Conservation (phyloP, 2,888 invertebrate genomes). For the Aromia moschata region DNA sequence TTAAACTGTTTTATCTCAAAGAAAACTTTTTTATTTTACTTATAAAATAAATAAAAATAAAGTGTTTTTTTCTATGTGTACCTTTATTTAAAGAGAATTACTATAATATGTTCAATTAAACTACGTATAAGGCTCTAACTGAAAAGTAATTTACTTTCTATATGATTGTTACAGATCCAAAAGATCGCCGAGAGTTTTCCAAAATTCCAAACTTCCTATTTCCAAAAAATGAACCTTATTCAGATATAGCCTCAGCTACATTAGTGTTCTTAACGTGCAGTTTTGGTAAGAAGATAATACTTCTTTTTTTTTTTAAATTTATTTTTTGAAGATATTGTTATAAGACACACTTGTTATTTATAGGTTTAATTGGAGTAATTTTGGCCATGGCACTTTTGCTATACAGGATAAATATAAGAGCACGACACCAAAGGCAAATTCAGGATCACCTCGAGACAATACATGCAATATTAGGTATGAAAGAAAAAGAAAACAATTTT, state of each 20-base stretch:
- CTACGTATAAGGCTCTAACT: too few species aligned
- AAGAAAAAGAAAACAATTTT: too few species aligned
- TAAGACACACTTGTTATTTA: constrained; percentile 33
- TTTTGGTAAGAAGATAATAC: constrained; percentile 59
- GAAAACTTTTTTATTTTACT: too few species aligned
- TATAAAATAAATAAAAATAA: too few species aligned
- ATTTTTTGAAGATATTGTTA: constrained; percentile 14
- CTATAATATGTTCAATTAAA: too few species aligned
- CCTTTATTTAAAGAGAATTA: too few species aligned
- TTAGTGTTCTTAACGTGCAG: constrained; percentile 72
- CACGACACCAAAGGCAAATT: constrained; percentile 71
- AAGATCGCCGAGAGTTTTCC: constrained; percentile 71
- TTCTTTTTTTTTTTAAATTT: constrained; percentile 1
- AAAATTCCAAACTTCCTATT: constrained; percentile 78
- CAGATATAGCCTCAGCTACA: constrained; percentile 73
- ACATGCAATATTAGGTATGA: constrained; percentile 73
- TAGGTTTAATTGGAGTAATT: constrained; percentile 69
- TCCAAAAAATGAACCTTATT: constrained; percentile 73
- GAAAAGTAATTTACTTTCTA: too few species aligned
- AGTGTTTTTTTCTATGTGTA: too few species aligned
- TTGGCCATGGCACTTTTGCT: constrained; percentile 71
- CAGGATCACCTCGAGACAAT: constrained; percentile 75
- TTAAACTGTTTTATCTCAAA: too few species aligned
- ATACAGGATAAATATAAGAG: constrained; percentile 71
- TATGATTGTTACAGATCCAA: constrained; percentile 64